phyloP scores from a whole-genome alignment of 2,113 vertebrate species.

The Rhagologus leucostigma region DNA sequence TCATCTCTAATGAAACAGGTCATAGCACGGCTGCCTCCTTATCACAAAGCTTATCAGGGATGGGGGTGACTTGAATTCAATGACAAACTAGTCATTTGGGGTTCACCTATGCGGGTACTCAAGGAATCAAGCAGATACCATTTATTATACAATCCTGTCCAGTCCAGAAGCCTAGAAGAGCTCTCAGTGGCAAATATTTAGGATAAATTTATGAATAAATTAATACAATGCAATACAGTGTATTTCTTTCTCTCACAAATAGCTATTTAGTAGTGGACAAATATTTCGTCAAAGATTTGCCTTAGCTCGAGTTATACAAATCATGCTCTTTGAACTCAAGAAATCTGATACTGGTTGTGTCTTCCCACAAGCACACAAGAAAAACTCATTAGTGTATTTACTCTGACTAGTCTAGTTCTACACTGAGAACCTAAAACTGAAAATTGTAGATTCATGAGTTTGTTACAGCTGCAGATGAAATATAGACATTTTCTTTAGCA shows the following conservation, averaged over 20 bases:
- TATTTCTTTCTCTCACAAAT: background rate
- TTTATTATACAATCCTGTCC: background rate
- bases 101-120: background rate
- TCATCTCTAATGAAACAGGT: background rate
- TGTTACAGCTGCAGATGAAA: background rate
- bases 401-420: background rate
- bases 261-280: background rate
- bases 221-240: background rate
- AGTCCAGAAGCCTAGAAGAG: background rate
- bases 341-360: background rate
- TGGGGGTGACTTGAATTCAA: background rate
- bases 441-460: background rate
- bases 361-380: background rate
- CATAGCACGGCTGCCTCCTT: background rate
- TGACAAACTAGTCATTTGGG: background rate
- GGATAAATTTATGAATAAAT: background rate
- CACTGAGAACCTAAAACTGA: background rate
- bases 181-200: background rate
- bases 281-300: background rate
- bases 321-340: background rate
- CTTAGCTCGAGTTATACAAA: background rate
- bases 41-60: background rate
- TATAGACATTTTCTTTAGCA: background rate
- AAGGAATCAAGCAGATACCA: background rate
- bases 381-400: background rate